Conservation (phyloP, 2,797 vertebrate species). For the Hippocampus kuda region DNA sequence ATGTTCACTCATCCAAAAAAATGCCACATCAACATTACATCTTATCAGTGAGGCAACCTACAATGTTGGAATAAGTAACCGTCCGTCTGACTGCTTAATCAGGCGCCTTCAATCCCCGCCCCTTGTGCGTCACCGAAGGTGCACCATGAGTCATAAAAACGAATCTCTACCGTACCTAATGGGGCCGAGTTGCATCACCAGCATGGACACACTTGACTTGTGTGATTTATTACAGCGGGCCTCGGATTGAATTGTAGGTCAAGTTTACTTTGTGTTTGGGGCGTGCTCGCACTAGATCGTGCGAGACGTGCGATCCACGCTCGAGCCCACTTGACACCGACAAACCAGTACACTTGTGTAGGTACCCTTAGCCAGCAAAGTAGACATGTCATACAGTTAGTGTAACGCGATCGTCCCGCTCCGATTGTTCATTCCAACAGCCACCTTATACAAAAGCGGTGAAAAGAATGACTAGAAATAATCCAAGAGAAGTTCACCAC, state of each 20-base stretch:
- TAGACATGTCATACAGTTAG: not conserved
- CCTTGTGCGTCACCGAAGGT: not conserved
- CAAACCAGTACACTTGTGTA: not conserved
- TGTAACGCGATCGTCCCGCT: not conserved
- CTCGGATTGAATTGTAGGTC: slow-evolving; percentile 22
- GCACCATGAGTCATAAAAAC: slow-evolving; percentile 17
- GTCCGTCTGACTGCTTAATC: not conserved
- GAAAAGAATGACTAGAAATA: not conserved
- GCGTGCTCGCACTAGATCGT: not conserved
- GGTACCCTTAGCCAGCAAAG: not conserved
- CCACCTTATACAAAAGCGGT: no score
- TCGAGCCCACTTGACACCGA: not conserved
- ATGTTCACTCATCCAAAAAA: not conserved
- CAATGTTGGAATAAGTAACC: not conserved
- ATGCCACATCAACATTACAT: not conserved
- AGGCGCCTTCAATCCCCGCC: not conserved
- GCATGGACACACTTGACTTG: slow-evolving; percentile 1
- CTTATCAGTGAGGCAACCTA: not conserved
- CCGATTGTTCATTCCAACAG: not conserved
- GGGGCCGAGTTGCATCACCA: slow-evolving; percentile 22
- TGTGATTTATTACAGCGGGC: slow-evolving; percentile 24
- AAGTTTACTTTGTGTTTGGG: slow-evolving; percentile 11
- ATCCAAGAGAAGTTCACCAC: not conserved
- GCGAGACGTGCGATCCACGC: not conserved
- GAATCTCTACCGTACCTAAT: slow-evolving; percentile 4